phyloP scores from a whole-genome alignment of 2,888 invertebrate species.

The Myopa tessellatipennis region DNA sequence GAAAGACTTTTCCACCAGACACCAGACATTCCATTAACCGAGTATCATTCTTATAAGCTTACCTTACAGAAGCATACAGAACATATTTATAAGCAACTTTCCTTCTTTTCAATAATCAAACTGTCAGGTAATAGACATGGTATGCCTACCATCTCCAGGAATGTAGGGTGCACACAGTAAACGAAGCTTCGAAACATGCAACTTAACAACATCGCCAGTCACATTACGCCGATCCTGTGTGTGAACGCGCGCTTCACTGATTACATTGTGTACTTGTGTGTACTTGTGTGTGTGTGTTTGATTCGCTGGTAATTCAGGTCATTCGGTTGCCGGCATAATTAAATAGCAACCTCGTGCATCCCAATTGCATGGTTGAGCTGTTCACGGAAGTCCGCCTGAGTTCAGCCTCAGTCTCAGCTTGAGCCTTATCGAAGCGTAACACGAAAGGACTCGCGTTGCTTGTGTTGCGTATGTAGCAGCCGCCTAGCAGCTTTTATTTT shows the following conservation, averaged over 20 bases:
- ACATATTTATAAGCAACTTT: neutral
- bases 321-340: slow-evolving; percentile 44
- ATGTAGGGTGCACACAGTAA: neutral
- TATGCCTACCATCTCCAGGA: neutral
- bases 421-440: slow-evolving; percentile 21
- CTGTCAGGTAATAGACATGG: too few relatives aligned
- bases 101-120: too few relatives aligned
- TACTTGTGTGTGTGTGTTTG: neutral
- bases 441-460: slow-evolving; percentile 9
- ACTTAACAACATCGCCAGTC: slow-evolving; percentile 8
- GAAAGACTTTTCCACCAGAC: too few relatives aligned
- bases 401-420: neutral
- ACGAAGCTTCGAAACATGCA: neutral
- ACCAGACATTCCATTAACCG: too few relatives aligned
- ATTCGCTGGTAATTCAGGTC: slow-evolving; percentile 36
- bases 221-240: neutral
- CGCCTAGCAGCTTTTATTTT: neutral
- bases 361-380: slow-evolving; percentile 26
- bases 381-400: slow-evolving; percentile 1
- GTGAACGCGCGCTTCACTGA: slow-evolving; percentile 1
- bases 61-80: neutral
- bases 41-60: neutral
- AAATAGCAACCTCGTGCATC: slow-evolving; percentile 42
- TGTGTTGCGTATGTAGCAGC: neutral
- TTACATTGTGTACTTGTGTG: slow-evolving; percentile 6